Percentiles rank a stretch among this genome's conserved stretches.
Evolutionary conservation across 2,888 invertebrate species (phyloP).

Genomic region (Harpalus rufipes): DNA sequence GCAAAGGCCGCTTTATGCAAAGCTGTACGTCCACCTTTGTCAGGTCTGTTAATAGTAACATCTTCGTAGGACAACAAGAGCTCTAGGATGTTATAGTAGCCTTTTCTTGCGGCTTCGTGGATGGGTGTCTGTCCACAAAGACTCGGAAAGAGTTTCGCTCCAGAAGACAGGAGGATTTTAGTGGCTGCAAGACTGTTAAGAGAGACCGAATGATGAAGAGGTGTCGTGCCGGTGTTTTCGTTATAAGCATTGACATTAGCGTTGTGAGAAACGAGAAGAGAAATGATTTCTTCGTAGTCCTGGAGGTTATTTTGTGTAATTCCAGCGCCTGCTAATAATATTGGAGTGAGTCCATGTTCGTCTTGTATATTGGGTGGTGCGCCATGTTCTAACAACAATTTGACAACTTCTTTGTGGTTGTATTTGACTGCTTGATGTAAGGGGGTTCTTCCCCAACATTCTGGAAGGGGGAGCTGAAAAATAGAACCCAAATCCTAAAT

Average conservation of each 20-base stretch:
- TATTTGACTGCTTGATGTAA: conserved; percentile 76
- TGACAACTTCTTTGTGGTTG: conserved; percentile 74
- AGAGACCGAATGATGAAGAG: conserved; percentile 76
- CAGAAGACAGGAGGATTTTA: conserved; percentile 73
- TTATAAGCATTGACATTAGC: conserved; percentile 72
- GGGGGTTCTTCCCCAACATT: conserved; percentile 75
- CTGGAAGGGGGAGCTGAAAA: conserved; percentile 73
- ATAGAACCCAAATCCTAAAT: neutral
- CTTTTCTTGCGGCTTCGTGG: conserved; percentile 75
- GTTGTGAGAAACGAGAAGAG: conserved; percentile 73
- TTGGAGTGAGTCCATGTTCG: conserved; percentile 74
- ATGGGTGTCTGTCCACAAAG: conserved; percentile 74
- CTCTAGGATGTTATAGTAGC: conserved; percentile 71
- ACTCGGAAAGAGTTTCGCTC: conserved; percentile 73
- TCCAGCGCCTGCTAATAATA: conserved; percentile 75
- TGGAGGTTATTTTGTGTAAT: conserved; percentile 71
- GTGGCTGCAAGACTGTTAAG: conserved; percentile 74
- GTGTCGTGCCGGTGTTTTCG: conserved; percentile 72
- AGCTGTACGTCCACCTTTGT: conserved; percentile 77
- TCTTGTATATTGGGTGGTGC: conserved; percentile 74
- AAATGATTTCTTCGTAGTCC: conserved; percentile 74
- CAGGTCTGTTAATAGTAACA: conserved; percentile 70
- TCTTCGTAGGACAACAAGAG: conserved; percentile 71
- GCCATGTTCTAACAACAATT: conserved; percentile 73
- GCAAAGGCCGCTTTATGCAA: conserved; percentile 79